A percentile compares a stretch with the other conserved stretches of the same genome.
Conservation (phyloP, 2,888 invertebrate genomes). For the Magallana nippona region DNA sequence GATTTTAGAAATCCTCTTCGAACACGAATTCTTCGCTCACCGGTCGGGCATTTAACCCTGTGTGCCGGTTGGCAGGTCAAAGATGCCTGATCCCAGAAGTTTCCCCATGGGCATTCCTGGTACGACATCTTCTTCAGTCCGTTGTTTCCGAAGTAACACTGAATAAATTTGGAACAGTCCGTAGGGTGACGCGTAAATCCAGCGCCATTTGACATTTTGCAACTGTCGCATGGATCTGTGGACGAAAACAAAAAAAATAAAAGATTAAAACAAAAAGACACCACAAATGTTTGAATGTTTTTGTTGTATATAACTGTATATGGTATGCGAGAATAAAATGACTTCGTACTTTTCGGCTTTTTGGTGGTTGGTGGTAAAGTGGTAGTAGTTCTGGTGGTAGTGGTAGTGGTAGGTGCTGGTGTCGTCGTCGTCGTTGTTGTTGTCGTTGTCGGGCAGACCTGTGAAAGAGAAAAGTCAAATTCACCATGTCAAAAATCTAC, state of each 20-base stretch:
- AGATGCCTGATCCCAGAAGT: conserved; percentile 61
- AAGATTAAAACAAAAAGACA: neutral
- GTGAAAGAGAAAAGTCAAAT: neutral
- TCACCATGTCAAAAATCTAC: too few species aligned
- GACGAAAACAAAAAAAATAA: neutral
- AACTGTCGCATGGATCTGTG: conserved; percentile 51
- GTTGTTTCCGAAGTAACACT: conserved; percentile 50
- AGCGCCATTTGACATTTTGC: conserved; percentile 52
- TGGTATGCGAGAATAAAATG: too few species aligned
- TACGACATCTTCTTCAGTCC: conserved; percentile 47
- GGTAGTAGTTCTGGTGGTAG: conserved; percentile 39
- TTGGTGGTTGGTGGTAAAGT: conserved; percentile 42
- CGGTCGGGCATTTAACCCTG: conserved; percentile 58
- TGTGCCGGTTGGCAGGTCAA: conserved; percentile 61
- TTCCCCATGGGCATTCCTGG: conserved; percentile 62
- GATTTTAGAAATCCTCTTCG: conserved; percentile 20
- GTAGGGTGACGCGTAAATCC: conserved; percentile 49
- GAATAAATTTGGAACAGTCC: conserved; percentile 52
- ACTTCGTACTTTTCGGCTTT: conserved; percentile 33
- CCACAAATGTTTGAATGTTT: too few species aligned
- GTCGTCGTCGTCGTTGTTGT: conserved; percentile 49
- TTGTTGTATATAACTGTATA: neutral
- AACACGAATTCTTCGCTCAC: conserved; percentile 49
- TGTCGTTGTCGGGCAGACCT: conserved; percentile 47
- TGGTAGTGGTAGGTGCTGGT: conserved; percentile 38